Conservation (phyloP, 1,140 invertebrate species). For the Drosophila baimaii region DNA sequence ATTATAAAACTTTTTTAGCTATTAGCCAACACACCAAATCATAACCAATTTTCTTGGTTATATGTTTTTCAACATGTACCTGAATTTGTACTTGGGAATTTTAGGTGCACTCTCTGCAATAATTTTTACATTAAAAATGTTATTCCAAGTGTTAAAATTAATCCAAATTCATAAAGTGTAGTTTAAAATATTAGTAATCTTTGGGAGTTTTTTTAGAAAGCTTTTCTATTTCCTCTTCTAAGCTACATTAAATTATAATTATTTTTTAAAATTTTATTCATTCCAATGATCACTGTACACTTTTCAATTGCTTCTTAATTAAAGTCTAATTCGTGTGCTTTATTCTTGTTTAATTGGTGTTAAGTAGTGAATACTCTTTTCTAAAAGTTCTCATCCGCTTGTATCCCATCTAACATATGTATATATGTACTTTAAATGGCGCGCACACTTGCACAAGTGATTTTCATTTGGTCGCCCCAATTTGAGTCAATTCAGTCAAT, state of each 20-base stretch:
- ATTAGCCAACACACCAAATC: too few species aligned
- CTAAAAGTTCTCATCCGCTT: not conserved
- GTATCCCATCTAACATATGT: not conserved
- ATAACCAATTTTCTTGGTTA: too few species aligned
- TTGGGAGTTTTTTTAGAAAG: too few species aligned
- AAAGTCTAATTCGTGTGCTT: not conserved
- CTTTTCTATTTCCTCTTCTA: too few species aligned
- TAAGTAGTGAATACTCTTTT: slow-evolving; percentile 1
- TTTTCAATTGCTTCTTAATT: not conserved
- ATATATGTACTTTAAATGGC: slow-evolving; percentile 3
- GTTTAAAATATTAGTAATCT: not conserved
- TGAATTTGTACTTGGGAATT: too few species aligned
- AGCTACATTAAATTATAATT: too few species aligned
- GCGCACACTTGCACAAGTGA: not conserved
- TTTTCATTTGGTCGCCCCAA: slow-evolving; percentile 25
- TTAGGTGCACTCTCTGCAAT: too few species aligned
- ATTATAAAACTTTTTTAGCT: too few species aligned
- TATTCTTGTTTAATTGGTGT: not conserved
- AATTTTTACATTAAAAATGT: too few species aligned
- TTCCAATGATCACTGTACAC: not conserved
- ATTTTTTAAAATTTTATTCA: too few species aligned
- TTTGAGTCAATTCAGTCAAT: slow-evolving; percentile 37
- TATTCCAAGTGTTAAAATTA: too few species aligned
- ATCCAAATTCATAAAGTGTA: not conserved
- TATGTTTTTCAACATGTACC: too few species aligned